Percentiles rank a stretch among this genome's conserved stretches.
These are phyloP conservation scores for Psittacus erithacus DNA, from an alignment of 2,113 vertebrate genomes.

Conservation along the genomic window DNA sequence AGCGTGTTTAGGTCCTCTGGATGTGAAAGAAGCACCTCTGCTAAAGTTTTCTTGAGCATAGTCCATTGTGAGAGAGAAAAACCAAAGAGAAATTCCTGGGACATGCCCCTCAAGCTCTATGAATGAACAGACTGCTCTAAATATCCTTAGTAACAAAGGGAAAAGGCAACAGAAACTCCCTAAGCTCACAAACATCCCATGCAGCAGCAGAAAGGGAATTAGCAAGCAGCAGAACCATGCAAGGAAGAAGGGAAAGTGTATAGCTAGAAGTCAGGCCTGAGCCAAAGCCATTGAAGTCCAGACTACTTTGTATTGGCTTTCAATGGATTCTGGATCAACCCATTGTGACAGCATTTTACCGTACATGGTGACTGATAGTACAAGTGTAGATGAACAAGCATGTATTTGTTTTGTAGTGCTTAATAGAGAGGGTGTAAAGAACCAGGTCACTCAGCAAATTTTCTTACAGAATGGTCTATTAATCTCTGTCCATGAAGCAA, in stretches of 20 bases:
- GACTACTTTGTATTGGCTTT: conserved; percentile 19
- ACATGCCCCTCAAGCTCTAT: background rate
- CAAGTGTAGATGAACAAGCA: conserved; percentile 45
- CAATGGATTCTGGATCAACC: conserved; percentile 41
- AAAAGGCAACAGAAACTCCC: background rate
- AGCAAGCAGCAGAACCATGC: conserved; percentile 60
- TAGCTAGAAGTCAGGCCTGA: background rate
- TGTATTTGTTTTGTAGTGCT: conserved; percentile 17
- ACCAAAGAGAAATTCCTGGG: background rate
- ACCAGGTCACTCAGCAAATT: conserved; percentile 27
- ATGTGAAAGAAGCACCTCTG: background rate
- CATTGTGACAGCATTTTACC: background rate
- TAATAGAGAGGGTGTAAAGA: conserved; percentile 36
- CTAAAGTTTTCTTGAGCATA: background rate
- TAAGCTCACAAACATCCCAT: conserved; percentile 27
- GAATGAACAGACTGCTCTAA: background rate
- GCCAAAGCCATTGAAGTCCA: conserved; percentile 58
- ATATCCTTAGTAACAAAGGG: background rate
- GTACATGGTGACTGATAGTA: background rate
- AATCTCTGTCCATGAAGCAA: conserved; percentile 69
- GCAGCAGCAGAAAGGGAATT: background rate
- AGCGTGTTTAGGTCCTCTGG: background rate
- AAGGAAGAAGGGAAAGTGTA: conserved; percentile 28
- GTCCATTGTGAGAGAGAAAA: background rate
- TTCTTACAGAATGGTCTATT: conserved; percentile 61